Evolutionary conservation across 2,888 invertebrate genomes (phyloP), one percentile per base, ranked within the genome.

Genomic region (Drosophila helvetica): DNA sequence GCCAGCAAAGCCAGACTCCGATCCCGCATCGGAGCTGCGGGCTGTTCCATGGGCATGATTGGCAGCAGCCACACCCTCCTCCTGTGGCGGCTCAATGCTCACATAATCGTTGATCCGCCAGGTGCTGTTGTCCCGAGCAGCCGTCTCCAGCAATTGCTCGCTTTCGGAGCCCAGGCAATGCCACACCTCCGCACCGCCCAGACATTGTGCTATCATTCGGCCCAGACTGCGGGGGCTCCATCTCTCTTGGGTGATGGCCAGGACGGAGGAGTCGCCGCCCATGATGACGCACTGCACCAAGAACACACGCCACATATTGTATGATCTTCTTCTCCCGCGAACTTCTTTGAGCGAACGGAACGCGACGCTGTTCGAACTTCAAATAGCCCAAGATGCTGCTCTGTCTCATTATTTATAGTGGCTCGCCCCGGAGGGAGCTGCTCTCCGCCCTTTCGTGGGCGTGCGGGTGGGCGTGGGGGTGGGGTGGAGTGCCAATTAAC

Each of bases 111-210:
- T 89, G 27, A 91, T 72, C 3, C 88, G 72, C 92, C 92, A 92
- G 2, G 90, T 91, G 38, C 75, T 82, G 61, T 92, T 91, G 61
- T 91, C 92, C 73, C 80, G 78, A 9, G 93, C 86, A 3, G 93
- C 93, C 10, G 90, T 89, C 68, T 93, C 93, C 50, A 94, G 80
- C 10, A 91, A 69, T 7, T 91, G 85, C 46, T 92, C 75, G 0
- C 92, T 88, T 72, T 91, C 90, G 63, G 90, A 90, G 61, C 92
- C 92, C n/a, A 94, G 71, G 73, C 94, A 94, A 25, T 83, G 62
- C 88, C 77, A 61, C 72, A 61, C 17, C 77, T 82, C 47, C 62
- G 54, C 27, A 3, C 79, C 74, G 1, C 75, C 75, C 18, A 92
- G 70, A 48, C 92, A 92, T 18, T 86, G 81, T 9, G 85, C 86